phyloP scores from a whole-genome alignment of 2,797 vertebrate species.

The Melanotaenia boesemani region DNA sequence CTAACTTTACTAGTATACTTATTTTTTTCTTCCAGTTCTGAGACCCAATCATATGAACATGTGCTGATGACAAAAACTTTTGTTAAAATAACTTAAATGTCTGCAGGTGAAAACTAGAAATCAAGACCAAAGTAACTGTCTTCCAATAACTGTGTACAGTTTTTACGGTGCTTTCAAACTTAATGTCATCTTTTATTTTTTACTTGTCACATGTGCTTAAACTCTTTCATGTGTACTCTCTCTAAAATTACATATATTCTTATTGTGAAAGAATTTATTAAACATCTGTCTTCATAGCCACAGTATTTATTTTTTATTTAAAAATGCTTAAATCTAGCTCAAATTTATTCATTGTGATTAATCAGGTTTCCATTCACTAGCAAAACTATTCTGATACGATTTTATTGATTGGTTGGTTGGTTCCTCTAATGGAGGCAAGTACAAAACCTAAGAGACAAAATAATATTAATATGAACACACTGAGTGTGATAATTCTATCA shows the following conservation, averaged over 20 bases:
- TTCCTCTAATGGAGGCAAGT: too few relatives aligned
- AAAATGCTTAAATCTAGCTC: background rate
- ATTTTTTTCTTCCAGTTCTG: too few relatives aligned
- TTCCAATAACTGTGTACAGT: background rate
- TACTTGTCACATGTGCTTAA: background rate
- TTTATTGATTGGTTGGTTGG: too few relatives aligned
- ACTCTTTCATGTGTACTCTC: background rate
- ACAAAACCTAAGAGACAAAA: too few relatives aligned
- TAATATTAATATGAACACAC: background rate
- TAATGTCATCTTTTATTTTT: background rate
- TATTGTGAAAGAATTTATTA: background rate
- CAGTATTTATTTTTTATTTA: background rate
- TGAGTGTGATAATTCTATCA: constrained; percentile 26
- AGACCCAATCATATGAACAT: too few relatives aligned
- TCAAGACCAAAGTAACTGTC: background rate
- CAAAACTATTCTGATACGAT: too few relatives aligned
- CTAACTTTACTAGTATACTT: background rate
- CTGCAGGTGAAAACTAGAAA: background rate
- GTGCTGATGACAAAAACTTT: too few relatives aligned
- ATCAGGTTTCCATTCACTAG: background rate
- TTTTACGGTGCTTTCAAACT: background rate
- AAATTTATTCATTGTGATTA: background rate
- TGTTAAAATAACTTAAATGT: background rate
- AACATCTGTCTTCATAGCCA: background rate
- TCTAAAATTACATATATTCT: constrained; percentile 4